Evolutionary conservation across 2,888 invertebrate genomes (phyloP).

Genomic region (Zeuzera pyrina): DNA sequence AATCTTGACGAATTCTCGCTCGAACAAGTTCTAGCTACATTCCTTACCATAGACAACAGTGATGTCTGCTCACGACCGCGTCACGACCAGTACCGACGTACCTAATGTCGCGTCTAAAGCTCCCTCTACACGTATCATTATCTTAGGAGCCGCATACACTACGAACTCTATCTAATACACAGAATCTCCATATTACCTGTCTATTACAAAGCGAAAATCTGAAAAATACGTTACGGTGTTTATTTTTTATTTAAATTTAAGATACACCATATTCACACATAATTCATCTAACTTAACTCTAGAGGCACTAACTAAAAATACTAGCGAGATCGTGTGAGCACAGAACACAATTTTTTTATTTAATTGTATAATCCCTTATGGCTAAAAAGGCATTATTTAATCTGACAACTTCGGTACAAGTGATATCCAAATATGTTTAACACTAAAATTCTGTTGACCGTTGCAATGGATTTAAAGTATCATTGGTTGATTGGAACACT

Average conservation of each 20-base stretch:
- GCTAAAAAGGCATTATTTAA: slow-evolving; percentile 55
- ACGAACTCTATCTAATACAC: slow-evolving; percentile 33
- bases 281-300: slow-evolving; percentile 64
- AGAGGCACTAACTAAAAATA: slow-evolving; percentile 68
- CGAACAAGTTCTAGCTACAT: slow-evolving; percentile 23
- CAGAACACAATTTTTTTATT: slow-evolving; percentile 56
- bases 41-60: slow-evolving; percentile 18
- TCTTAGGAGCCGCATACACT: slow-evolving; percentile 34
- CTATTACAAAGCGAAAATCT: slow-evolving; percentile 30
- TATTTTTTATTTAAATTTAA: slow-evolving; percentile 20
- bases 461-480: too few species aligned
- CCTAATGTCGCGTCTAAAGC: too few species aligned
- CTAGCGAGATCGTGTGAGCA: slow-evolving; percentile 72
- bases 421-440: slow-evolving; percentile 37
- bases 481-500: too few species aligned
- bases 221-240: slow-evolving; percentile 26
- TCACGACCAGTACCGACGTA: too few species aligned
- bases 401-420: slow-evolving; percentile 51
- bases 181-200: slow-evolving; percentile 30
- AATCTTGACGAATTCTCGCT: slow-evolving; percentile 1
- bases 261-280: slow-evolving; percentile 34
- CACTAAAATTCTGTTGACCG: too few species aligned
- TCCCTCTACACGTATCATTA: slow-evolving; percentile 13
- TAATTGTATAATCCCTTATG: slow-evolving; percentile 48
- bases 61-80: slow-evolving; percentile 4